Conservation (phyloP, 2,797 vertebrate species). For the Tokudaia tokunoshimensis region DNA sequence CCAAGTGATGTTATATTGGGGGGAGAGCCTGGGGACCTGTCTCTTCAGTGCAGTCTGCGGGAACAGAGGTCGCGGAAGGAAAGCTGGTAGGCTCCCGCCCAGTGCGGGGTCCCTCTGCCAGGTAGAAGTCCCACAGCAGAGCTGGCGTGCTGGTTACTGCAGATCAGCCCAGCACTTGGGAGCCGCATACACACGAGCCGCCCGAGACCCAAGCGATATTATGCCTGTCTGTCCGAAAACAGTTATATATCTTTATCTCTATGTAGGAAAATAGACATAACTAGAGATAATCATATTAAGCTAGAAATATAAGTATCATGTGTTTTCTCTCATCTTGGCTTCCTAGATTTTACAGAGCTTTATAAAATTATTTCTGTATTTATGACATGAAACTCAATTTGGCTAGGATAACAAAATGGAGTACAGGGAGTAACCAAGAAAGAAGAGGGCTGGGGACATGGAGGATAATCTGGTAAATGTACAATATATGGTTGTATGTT, state of each 20-base stretch:
- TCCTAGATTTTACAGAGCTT: background rate
- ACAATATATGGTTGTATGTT: background rate
- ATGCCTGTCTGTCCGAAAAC: no score
- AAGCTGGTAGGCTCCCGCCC: no score
- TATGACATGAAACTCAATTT: background rate
- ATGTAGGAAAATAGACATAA: background rate
- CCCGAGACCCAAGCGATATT: no score
- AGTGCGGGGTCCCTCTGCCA: no score
- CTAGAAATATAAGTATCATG: background rate
- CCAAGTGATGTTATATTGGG: no score
- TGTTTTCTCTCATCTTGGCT: background rate
- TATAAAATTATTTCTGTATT: background rate
- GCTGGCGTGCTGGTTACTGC: no score
- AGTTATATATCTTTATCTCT: background rate
- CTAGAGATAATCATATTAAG: background rate
- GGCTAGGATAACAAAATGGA: background rate
- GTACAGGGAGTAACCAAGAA: background rate
- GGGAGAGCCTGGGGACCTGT: no score
- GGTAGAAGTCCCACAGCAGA: no score
- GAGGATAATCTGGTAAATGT: background rate
- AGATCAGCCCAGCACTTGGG: no score
- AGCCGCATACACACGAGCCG: no score
- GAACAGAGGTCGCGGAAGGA: no score
- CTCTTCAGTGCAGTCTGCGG: no score
- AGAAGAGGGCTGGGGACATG: background rate